A percentile compares a stretch with the other conserved stretches of the same genome.
phyloP scores from a whole-genome alignment of 2,113 vertebrate species.

The Rhizomys pruinosus region DNA sequence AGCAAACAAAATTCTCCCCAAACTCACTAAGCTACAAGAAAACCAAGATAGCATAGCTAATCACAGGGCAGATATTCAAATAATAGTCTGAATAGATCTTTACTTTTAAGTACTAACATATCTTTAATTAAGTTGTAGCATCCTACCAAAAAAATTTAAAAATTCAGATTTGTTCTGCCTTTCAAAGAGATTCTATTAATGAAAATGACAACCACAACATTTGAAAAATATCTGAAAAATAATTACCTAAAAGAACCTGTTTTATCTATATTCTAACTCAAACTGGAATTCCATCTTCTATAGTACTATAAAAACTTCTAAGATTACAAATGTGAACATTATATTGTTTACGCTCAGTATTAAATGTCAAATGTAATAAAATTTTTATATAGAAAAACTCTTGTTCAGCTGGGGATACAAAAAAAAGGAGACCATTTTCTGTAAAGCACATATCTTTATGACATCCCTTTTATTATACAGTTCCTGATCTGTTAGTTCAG shows the following conservation, averaged over 20 bases:
- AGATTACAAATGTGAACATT: constrained; percentile 26
- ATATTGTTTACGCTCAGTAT: constrained; percentile 13
- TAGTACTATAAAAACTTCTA: constrained; percentile 19
- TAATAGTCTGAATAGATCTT: background rate
- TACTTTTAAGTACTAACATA: constrained; percentile 4
- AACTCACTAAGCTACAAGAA: background rate
- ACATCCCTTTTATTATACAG: background rate
- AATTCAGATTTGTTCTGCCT: background rate
- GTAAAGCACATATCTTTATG: background rate
- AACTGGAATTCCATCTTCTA: constrained; percentile 38
- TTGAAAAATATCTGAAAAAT: constrained; percentile 22
- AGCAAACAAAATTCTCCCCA: background rate
- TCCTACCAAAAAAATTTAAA: background rate
- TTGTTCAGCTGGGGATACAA: too few relatives aligned
- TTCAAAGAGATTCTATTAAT: constrained; percentile 22
- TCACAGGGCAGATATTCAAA: background rate
- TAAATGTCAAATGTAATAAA: background rate
- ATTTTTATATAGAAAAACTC: background rate
- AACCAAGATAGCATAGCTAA: background rate
- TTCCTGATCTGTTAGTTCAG: constrained; percentile 1
- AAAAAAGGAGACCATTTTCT: background rate
- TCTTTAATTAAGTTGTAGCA: constrained; percentile 10
- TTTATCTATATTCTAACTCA: constrained; percentile 20
- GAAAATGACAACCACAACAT: background rate
- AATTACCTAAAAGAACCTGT: constrained; percentile 26